Base-by-base conservation (phyloP, 1,140 invertebrate genomes). In the Mercenaria mercenaria region DNA sequence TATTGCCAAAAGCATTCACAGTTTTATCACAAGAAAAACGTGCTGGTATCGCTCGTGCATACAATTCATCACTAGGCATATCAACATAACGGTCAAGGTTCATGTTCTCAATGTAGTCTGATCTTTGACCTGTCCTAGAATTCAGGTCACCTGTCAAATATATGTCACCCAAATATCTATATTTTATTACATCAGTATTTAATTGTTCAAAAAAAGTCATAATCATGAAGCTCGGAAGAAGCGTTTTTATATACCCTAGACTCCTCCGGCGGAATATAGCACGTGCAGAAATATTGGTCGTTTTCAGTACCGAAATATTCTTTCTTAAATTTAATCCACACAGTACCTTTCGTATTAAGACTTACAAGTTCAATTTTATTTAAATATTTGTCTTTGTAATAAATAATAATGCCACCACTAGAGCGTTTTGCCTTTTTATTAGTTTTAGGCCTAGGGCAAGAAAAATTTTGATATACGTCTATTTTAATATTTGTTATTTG, bases 71-170 rank as follows among this genome's bases (percentile, higher is more conserved):
- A 13, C 6, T 15, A 4, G 74, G 39, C 43, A 79, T 79, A 32
- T 79, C 29, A 79, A 79, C 43, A 29, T 79, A 79, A 52, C 37
- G 39, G 74, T 50, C 74, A 20, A 79, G 26, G 34, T 79, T 79
- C 11, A 79, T 79, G 32, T 79, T 79, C 23, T 79, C 3, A 50
- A 79, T 6, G 10, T 29, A 47, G n/a, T 79, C 74, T 3, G 23
- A 26, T 15, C 41, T 23, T 23, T 50, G 74, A 47, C 74, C 74
- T 50, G 50, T 79, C 50, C 74, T 47, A 0, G 74, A 3, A 26
- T 79, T 79, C 26, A 79, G 34, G 34, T 79, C 74, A 23, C 74
- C 74, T 52, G 74, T 50, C 32, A 79, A 47, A 79, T 50, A 32
- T 26, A 50, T 52, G 26, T 79, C 74, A 47, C 74, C 43, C 29